Evolutionary conservation across 2,797 vertebrate species (phyloP), one percentile per base, ranked within the genome.

Genomic region (Pipistrellus pipistrellus): DNA sequence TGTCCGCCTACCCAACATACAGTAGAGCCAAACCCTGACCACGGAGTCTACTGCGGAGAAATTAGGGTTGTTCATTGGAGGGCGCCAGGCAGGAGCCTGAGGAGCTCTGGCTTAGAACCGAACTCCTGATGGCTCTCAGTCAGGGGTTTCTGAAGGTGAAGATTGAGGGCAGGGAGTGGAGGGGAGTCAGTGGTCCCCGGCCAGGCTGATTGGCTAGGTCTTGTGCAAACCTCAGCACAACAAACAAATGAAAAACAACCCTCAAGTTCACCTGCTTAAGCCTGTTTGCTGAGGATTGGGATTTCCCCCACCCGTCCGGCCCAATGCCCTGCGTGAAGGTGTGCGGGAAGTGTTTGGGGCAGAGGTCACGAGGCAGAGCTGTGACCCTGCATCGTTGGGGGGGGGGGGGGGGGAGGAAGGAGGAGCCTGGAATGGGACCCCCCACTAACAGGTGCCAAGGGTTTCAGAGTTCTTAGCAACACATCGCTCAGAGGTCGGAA

Each of bases 1-100:
- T 4, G 32, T 15, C 38, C 1, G 13, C 12, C 68, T 12, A 44
- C 38, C 38, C 2, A 2, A 44, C 38, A 4, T 1, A 0, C 23
- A 44, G 69, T 1, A 8, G 38, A 25, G 38, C 69, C 38, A 44
- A 25, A 27, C 38, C 69, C 69, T 15, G 38, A 1, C 13, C 69
- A 27, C 23, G 0, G 23, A 41, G 23, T 35, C 21, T 14, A 23
- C 12, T 3, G 69, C 6, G 69, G 38, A 71, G 69, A 25, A 35
- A 27, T 44, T 13, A 25, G 69, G 21, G 21, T 41, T 4, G 38
- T 44, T 41, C 21, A 7, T 8, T 3, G 23, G 38, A 25, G 38
- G 18, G 18, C 4, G 4, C n/a, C 64, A 35, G 62, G 32, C 20
- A 35, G 32, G 38, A 41, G 38, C 14, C 23, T 25, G 38, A 4